These are phyloP conservation scores for Pegoplata infirma DNA, from an alignment of 2,888 invertebrate species.

Conservation along the genomic window DNA sequence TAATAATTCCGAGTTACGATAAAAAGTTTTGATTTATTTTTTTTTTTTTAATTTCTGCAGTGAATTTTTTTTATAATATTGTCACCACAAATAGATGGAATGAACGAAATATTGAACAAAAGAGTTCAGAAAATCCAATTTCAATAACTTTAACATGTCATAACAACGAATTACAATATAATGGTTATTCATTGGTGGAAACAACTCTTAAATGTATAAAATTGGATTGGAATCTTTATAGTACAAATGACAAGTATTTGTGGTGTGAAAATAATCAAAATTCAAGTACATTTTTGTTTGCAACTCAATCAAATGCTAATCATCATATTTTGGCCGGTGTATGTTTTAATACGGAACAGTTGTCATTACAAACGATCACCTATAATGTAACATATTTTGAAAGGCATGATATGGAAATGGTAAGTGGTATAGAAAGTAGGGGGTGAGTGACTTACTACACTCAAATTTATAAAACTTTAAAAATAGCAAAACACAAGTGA, in stretches of 20 bases:
- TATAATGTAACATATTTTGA: conserved; percentile 12
- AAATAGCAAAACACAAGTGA: no score
- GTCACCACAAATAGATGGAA: no score
- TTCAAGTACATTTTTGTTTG: conserved; percentile 12
- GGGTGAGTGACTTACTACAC: no score
- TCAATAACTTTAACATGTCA: background rate
- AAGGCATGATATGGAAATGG: conserved; percentile 9
- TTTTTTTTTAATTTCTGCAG: no score
- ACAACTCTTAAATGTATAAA: background rate
- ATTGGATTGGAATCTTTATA: conserved; percentile 13
- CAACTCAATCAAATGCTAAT: background rate
- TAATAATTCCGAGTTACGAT: no score
- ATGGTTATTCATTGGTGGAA: background rate
- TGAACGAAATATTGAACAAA: no score
- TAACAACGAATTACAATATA: background rate
- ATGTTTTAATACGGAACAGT: conserved; percentile 16
- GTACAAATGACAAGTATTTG: background rate
- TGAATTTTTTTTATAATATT: no score
- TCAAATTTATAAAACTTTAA: background rate
- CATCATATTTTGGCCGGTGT: conserved; percentile 34
- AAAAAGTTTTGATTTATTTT: no score
- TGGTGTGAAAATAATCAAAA: conserved; percentile 46
- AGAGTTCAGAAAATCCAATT: no score
- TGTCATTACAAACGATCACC: conserved; percentile 12
- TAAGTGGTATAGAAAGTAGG: no score